Conservation (phyloP, 2,888 invertebrate genomes). For the Seira sanloemensis region DNA sequence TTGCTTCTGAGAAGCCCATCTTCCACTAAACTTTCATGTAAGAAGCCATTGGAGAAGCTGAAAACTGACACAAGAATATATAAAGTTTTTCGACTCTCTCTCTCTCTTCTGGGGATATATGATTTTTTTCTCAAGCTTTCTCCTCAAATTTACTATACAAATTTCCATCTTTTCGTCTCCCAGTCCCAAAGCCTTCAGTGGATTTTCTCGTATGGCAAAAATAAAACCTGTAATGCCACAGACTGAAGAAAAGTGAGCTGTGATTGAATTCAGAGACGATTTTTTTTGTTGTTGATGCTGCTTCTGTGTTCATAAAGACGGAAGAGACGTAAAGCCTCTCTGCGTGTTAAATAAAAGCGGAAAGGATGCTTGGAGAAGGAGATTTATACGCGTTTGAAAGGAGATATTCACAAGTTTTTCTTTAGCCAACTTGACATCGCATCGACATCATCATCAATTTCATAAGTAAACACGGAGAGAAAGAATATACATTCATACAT, state of each 20-base stretch:
- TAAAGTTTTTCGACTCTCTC: neutral
- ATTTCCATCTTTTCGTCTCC: neutral
- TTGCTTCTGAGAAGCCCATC: neutral
- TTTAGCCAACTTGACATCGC: neutral
- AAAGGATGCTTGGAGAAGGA: no score
- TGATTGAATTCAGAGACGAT: neutral
- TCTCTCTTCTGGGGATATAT: neutral
- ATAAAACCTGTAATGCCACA: neutral
- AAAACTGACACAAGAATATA: slow-evolving; percentile 4
- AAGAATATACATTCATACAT: no score
- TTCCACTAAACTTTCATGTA: neutral
- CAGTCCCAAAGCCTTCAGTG: neutral
- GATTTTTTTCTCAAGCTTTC: neutral
- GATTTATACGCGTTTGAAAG: neutral
- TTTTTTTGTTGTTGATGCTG: no score
- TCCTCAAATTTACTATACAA: neutral
- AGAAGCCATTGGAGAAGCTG: neutral
- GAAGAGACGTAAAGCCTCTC: no score
- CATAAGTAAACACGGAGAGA: neutral
- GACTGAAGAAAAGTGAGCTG: neutral
- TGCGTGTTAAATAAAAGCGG: no score
- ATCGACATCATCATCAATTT: neutral
- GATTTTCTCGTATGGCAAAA: neutral
- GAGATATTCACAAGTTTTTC: neutral
- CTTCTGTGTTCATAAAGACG: no score